Base-by-base conservation (phyloP, 2,113 vertebrate species). In the Amphiprion percula region DNA sequence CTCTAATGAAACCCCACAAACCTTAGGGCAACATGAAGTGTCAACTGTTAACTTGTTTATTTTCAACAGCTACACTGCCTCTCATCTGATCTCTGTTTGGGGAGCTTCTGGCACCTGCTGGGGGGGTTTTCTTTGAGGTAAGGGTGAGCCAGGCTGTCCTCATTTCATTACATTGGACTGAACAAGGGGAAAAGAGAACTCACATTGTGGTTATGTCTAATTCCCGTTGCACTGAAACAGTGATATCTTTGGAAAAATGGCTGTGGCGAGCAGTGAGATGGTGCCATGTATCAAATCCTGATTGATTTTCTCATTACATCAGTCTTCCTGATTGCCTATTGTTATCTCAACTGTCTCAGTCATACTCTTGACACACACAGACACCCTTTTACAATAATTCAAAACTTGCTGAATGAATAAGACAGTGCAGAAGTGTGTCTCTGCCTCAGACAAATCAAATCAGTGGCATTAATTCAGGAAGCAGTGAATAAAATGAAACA, bases 21-120 rank as follows among this genome's bases (percentile, higher is more conserved):
- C 59, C 68, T 60, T 68, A 69, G 53, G 67, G 46, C 65, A 68
- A 65, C 66, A 74, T 65, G 62, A 86, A 88, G 88, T 62, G 77
- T 82, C 81, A 87, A 68, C 59, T 74, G 72, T 68, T 84, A 83
- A 86, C 87, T 87, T 88, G 86, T 93, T 91, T 88, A 88, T 78
- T 85, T 90, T 88, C 74, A 86, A 69, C 92, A 85, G 77, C 68
- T 77, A 61, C 9, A 21, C 68, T 87, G 24, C 50, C 23, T 85
- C 83, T 77, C n/a, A 74, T 89, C 63, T 77, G 68, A 82, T 76
- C 49, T 74, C 49, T 46, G 52, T 76, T 83, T 33, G 15, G 21
- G 73, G 68, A 61, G 66, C 39, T 83, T 44, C 74, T 91, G 88
- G 87, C 84, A 90, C 82, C 84, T 89, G 79, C 46, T 10, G 28